Evolutionary conservation across 2,113 vertebrate genomes (phyloP).

Genomic region (Boulengeromyrus knoepffleri): DNA sequence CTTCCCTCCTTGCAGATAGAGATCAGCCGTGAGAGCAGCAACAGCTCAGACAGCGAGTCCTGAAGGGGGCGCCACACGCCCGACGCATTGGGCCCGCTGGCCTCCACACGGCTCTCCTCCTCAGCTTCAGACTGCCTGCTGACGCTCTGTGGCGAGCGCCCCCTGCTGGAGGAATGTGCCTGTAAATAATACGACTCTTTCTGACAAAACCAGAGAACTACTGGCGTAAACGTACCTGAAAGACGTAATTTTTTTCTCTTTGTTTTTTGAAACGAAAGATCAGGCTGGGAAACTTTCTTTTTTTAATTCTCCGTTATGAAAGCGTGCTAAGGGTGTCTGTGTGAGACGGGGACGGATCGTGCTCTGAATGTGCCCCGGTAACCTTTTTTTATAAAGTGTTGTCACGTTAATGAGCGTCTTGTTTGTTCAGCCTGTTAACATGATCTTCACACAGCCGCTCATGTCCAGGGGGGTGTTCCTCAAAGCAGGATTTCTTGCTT

Average conservation of each 20-base stretch:
- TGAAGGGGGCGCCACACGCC: constrained; percentile 48
- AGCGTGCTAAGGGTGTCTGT: not conserved
- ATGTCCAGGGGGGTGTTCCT: not conserved
- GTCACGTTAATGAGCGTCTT: constrained; percentile 1
- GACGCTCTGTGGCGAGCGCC: not conserved
- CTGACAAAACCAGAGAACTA: not conserved
- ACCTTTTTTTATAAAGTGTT: constrained; percentile 6
- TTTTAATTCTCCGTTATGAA: not conserved
- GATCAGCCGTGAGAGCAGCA: constrained; percentile 94
- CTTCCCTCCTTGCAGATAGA: constrained; percentile 94
- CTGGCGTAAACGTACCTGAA: not conserved
- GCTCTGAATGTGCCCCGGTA: not conserved
- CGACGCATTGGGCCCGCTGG: not conserved
- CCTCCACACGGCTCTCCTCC: not conserved
- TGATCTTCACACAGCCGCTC: not conserved
- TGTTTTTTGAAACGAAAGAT: not conserved
- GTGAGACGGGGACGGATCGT: not conserved
- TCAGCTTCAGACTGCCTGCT: not conserved
- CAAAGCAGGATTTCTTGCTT: no score
- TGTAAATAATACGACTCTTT: not conserved
- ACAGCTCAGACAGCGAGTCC: constrained; percentile 82
- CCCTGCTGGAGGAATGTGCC: not conserved
- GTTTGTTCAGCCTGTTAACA: not conserved
- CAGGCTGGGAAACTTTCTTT: not conserved
- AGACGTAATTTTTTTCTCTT: not conserved